Evolutionary conservation across 2,797 vertebrate genomes (phyloP).

Genomic region (Neostethus bicornis): DNA sequence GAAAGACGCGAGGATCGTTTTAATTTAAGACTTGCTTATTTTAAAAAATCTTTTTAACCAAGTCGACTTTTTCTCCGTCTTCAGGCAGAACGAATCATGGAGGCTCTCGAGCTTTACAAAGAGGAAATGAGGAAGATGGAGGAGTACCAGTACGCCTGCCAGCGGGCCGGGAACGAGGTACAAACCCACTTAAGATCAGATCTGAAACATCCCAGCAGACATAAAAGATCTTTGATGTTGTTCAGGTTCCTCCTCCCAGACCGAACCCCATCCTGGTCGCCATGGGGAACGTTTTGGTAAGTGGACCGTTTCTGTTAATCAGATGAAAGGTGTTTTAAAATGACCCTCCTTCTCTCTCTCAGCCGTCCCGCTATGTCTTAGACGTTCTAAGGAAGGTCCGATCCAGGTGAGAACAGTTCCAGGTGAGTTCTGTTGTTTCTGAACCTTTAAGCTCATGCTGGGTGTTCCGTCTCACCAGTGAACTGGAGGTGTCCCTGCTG

Average conservation of each 20-base stretch:
- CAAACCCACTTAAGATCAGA: neutral
- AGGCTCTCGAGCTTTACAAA: slow-evolving; percentile 90
- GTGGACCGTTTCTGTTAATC: no score
- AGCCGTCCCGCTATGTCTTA: slow-evolving; percentile 91
- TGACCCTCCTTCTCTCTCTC: slow-evolving; percentile 13
- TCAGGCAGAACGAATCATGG: slow-evolving; percentile 96
- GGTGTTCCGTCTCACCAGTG: slow-evolving; percentile 72
- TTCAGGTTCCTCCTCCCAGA: slow-evolving; percentile 85
- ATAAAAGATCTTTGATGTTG: no score
- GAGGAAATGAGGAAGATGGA: slow-evolving; percentile 87
- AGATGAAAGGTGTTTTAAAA: neutral
- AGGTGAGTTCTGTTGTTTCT: neutral
- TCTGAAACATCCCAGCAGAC: neutral
- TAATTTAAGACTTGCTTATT: no score
- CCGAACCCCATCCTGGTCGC: slow-evolving; percentile 89
- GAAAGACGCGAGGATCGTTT: no score
- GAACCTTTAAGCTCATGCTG: neutral
- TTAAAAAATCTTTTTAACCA: no score
- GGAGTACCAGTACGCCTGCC: slow-evolving; percentile 86
- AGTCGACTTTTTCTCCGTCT: no score
- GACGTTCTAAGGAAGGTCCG: slow-evolving; percentile 92
- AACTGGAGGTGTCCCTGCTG: slow-evolving; percentile 93
- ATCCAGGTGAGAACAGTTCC: slow-evolving; percentile 85
- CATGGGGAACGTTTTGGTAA: slow-evolving; percentile 89
- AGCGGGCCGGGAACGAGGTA: slow-evolving; percentile 89